Percentiles rank a stretch among this genome's conserved stretches.
These are phyloP conservation scores for Maniola jurtina DNA, from an alignment of 1,140 invertebrate species.

Conservation along the genomic window DNA sequence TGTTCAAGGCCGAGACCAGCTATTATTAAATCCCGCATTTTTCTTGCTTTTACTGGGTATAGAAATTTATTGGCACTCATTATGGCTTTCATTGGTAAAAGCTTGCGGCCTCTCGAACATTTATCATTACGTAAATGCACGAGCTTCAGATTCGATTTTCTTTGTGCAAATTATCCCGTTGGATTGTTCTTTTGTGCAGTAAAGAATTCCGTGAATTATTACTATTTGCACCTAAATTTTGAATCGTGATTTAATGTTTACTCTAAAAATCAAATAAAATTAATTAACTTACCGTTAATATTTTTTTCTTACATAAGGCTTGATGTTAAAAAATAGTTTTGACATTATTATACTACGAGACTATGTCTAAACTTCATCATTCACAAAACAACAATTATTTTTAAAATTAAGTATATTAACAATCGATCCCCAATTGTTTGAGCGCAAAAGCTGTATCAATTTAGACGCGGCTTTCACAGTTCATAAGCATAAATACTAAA, in stretches of 20 bases:
- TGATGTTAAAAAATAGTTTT: no score
- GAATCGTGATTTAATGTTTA: not conserved
- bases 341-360: no score
- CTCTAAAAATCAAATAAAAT: no score
- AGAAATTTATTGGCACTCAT: slow-evolving; percentile 36
- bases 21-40: slow-evolving; percentile 25
- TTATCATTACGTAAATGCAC: slow-evolving; percentile 12
- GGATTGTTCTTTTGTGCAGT: slow-evolving; percentile 1
- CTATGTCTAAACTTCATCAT: no score
- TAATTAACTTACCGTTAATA: no score
- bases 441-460: no score
- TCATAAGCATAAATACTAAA: no score
- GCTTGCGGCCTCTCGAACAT: slow-evolving; percentile 7
- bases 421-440: no score
- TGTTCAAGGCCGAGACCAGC: slow-evolving; percentile 13
- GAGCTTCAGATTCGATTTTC: not conserved
- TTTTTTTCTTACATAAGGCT: no score
- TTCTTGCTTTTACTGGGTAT: slow-evolving; percentile 24
- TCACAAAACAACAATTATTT: no score
- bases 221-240: not conserved
- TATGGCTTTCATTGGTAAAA: slow-evolving; percentile 30
- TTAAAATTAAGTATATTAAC: no score
- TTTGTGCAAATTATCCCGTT: not conserved
- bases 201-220: not conserved
- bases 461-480: no score